Evolutionary conservation across 2,888 invertebrate species (phyloP).

Genomic region (Cremastinae sp.): DNA sequence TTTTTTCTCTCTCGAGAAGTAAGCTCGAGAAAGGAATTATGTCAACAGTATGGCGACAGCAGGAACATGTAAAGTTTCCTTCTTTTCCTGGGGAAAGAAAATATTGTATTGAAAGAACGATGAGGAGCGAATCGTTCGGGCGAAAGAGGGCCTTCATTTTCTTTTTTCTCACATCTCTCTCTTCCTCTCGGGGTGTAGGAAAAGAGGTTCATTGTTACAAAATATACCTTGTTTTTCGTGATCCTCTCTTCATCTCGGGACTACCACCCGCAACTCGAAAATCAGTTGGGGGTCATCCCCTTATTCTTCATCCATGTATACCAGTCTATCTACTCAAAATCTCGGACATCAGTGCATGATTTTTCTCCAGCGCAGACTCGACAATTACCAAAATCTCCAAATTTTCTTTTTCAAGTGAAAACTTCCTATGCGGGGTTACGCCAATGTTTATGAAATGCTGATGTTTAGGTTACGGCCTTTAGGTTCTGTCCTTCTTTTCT

Average conservation of each 20-base stretch:
- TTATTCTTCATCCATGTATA: not conserved
- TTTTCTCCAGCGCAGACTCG: no score
- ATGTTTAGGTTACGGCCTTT: no score
- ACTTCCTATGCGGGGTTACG: no score
- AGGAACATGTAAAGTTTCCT: not conserved
- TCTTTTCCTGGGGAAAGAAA: no score
- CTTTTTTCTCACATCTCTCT: slow-evolving; percentile 14
- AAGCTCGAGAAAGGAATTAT: not conserved
- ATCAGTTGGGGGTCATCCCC: slow-evolving; percentile 22
- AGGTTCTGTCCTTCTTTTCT: no score
- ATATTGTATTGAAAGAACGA: slow-evolving; percentile 2
- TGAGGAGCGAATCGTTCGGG: slow-evolving; percentile 24
- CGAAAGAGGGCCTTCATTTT: slow-evolving; percentile 12
- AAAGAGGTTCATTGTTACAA: slow-evolving; percentile 33
- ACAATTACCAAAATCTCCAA: no score
- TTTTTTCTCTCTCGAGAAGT: not conserved
- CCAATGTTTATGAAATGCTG: no score
- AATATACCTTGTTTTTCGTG: not conserved
- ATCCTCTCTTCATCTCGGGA: not conserved
- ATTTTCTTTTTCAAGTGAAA: no score
- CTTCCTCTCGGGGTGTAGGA: slow-evolving; percentile 17
- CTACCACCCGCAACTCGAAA: slow-evolving; percentile 34
- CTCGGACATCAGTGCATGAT: slow-evolving; percentile 18
- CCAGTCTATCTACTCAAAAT: no score
- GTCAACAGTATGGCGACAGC: not conserved